Conservation (phyloP, 2,797 vertebrate genomes). For the Helicolenus hilgendorfi region DNA sequence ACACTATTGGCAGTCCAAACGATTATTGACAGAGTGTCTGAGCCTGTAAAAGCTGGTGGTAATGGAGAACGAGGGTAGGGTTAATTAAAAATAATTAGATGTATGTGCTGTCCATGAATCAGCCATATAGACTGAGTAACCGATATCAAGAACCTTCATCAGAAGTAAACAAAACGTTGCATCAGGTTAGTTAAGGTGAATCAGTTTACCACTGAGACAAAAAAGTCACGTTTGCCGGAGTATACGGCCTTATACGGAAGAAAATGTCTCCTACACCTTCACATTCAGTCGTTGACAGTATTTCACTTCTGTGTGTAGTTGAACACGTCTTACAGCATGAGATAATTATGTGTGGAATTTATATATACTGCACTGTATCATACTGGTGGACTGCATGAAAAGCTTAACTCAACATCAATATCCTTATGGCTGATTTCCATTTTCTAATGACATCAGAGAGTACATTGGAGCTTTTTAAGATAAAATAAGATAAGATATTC, state of each 20-base stretch:
- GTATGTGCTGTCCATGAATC: not conserved
- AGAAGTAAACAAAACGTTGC: not conserved
- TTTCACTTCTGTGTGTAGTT: not conserved
- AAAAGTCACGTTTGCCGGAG: not conserved
- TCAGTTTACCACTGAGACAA: not conserved
- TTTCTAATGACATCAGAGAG: not conserved
- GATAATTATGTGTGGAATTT: not conserved
- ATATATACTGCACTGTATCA: not conserved
- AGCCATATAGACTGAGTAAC: not conserved
- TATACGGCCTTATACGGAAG: not conserved
- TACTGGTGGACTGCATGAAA: not conserved
- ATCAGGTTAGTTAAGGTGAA: not conserved
- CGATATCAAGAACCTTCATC: not conserved
- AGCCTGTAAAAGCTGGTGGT: not conserved
- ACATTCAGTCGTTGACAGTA: not conserved
- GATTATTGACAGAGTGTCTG: slow-evolving; percentile 27
- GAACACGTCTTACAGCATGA: not conserved
- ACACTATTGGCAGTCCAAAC: slow-evolving; percentile 16
- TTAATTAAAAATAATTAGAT: slow-evolving; percentile 24
- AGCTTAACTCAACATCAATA: not conserved
- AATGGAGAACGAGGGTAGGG: slow-evolving; percentile 4
- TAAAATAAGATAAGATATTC: too few species aligned
- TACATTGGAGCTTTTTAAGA: not conserved
- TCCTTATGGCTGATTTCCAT: not conserved
- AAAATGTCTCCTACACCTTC: not conserved